Evolutionary conservation across 2,797 vertebrate species (phyloP).

Genomic region (Liasis olivaceus): DNA sequence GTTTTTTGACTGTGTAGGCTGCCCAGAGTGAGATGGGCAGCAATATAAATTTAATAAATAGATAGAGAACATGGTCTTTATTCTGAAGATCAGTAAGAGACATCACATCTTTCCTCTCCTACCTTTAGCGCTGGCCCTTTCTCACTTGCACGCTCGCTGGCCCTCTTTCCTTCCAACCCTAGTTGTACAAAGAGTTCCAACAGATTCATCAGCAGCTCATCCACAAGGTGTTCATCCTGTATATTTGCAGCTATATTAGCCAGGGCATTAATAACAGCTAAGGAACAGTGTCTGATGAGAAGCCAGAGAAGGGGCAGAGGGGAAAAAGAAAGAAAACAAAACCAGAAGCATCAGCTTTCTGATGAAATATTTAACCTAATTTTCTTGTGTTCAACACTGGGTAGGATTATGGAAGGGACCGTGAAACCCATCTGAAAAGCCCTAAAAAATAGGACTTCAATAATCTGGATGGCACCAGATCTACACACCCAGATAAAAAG

Average conservation of each 20-base stretch:
- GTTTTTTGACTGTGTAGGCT: background rate
- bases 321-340: background rate
- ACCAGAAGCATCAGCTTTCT: background rate
- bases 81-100: background rate
- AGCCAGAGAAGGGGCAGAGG: background rate
- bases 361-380: background rate
- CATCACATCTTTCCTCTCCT: background rate
- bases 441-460: background rate
- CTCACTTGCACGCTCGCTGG: constrained; percentile 93
- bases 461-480: background rate
- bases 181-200: constrained; percentile 97
- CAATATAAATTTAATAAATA: background rate
- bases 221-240: constrained; percentile 92
- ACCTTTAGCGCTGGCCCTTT: constrained; percentile 96
- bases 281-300: constrained; percentile 88
- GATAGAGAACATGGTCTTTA: background rate
- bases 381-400: background rate
- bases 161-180: constrained; percentile 94
- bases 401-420: background rate
- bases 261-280: constrained; percentile 96
- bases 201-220: constrained; percentile 96
- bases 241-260: constrained; percentile 98
- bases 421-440: background rate
- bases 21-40: background rate
- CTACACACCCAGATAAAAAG: background rate